Evolutionary conservation across 2,113 vertebrate genomes (phyloP).

Genomic region (Guaruba guarouba): DNA sequence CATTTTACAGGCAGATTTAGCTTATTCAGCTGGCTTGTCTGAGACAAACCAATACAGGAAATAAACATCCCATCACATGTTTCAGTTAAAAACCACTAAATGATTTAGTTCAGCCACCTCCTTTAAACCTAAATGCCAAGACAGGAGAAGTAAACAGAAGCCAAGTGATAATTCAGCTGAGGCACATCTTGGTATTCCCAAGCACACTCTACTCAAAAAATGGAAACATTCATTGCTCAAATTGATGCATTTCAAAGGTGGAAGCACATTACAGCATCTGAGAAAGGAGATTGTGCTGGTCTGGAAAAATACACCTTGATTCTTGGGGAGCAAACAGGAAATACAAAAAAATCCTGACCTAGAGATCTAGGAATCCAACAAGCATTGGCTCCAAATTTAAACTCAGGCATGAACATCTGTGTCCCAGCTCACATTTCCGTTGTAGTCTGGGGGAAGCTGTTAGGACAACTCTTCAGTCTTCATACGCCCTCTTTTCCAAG

Average conservation of each 20-base stretch:
- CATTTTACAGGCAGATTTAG: neutral
- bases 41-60: neutral
- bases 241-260: neutral
- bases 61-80: neutral
- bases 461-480: neutral
- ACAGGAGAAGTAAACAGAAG: neutral
- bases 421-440: neutral
- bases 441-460: neutral
- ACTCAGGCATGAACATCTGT: neutral
- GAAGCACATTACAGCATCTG: neutral
- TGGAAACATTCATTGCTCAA: neutral
- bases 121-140: neutral
- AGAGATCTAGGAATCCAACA: neutral
- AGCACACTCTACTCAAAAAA: neutral
- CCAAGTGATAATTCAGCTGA: neutral
- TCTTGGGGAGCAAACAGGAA: neutral
- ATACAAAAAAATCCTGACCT: neutral
- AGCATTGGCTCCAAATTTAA: neutral
- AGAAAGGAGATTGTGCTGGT: neutral
- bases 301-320: neutral
- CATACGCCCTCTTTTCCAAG: neutral
- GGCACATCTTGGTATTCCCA: neutral
- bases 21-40: neutral
- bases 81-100: neutral
- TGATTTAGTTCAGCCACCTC: neutral